Conservation (phyloP, 2,888 invertebrate genomes). For the Mylabris sibirica region DNA sequence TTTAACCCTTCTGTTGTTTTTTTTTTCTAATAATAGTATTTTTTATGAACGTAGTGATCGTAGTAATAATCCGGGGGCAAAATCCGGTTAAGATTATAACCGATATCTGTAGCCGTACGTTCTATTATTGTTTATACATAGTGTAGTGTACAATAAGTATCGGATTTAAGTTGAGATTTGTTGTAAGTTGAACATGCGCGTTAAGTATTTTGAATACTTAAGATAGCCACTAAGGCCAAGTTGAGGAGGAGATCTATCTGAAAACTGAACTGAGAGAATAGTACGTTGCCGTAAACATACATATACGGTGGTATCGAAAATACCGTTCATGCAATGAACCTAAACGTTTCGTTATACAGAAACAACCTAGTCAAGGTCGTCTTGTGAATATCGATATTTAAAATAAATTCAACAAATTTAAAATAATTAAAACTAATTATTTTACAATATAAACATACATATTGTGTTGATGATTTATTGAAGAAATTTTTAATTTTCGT, state of each 20-base stretch:
- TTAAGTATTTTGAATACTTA: background rate
- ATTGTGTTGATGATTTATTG: background rate
- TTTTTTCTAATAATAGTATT: background rate
- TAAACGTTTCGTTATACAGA: slow-evolving; percentile 34
- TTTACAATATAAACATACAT: background rate
- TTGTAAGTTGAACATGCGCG: slow-evolving; percentile 28
- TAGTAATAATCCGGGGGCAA: slow-evolving; percentile 8
- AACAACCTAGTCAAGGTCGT: slow-evolving; percentile 51
- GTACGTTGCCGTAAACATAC: slow-evolving; percentile 24
- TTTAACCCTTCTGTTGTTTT: slow-evolving; percentile 3
- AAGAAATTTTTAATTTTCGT: slow-evolving; percentile 36
- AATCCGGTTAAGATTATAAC: background rate
- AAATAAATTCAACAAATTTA: background rate
- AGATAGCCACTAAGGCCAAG: slow-evolving; percentile 19
- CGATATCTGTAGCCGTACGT: background rate
- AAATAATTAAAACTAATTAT: background rate
- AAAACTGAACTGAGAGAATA: slow-evolving; percentile 21
- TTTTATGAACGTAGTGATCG: background rate
- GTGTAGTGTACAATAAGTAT: background rate
- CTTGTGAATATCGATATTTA: slow-evolving; percentile 30
- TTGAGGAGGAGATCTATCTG: slow-evolving; percentile 2
- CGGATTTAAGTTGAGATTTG: background rate
- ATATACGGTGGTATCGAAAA: slow-evolving; percentile 28
- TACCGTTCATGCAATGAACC: slow-evolving; percentile 37
- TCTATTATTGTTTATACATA: slow-evolving; percentile 3